Base-by-base conservation (phyloP, 2,888 invertebrate species). In the Leptinotarsa peninsularis region DNA sequence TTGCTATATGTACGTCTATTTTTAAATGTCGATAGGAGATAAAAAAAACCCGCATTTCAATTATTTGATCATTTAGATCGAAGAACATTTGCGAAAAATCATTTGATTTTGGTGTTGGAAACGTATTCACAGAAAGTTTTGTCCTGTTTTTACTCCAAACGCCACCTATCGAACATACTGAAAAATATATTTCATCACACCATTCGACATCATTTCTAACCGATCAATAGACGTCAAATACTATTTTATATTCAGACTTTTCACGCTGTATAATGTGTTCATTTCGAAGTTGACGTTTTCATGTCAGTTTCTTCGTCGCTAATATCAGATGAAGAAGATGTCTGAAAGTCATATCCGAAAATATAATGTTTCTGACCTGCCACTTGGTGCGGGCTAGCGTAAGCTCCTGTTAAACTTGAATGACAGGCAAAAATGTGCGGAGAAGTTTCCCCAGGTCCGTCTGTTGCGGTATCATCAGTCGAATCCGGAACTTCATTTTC, bases 291-390 rank as follows among this genome's bases (percentile, higher is more conserved):
- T 49, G 75, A 68, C 1, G 75, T 78, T 71, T 75, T 76, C 52
- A 71, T 17, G 43, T 78, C 78, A 0, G 71, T 71, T 1, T 71
- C 74, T 33, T 78, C 78, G 18, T 78, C 78, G 49, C 74, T 78
- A 7, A 76, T 43, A 18, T 79, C 81, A 1, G 82, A 82, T 10
- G 83, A 84, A 27, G 81, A 81, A 15, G 84, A 79, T 4, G 86
- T 85, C 72, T 86, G 85, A 72, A 87, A 85, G 79, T 87, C 87
- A 75, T 87, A 87, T 3, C 87, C 87, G 71, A 85, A 87, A 21
- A 87, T 83, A 52, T 82, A 83, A 1, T 84, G 85, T 54, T 82
- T 82, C 0, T 81, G 13, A 58, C 13, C 80, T n/a, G 56, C 68
- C 0, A 63, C 18, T 69, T 69, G 68, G 70, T 76, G 67, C 67